These are phyloP conservation scores for Sminthurides bifidus DNA, from an alignment of 1,140 invertebrate genomes.

Conservation along the genomic window DNA sequence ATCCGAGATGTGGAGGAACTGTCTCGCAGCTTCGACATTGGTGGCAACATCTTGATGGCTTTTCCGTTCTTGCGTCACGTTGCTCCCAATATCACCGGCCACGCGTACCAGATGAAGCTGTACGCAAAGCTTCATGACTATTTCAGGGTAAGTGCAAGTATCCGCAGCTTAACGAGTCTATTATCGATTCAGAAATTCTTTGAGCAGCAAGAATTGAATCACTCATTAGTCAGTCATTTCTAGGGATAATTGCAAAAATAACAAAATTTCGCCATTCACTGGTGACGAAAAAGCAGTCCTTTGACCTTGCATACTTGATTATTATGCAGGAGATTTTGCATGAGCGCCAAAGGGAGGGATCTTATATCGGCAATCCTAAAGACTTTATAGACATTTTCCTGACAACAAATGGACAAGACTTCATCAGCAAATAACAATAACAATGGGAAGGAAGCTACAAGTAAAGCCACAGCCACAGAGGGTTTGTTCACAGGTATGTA, in stretches of 20 bases:
- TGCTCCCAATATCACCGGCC: conserved; percentile 23
- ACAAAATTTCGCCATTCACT: background rate
- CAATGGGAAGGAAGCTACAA: too few species aligned
- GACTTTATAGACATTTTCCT: conserved; percentile 30
- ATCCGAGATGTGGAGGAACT: conserved; percentile 22
- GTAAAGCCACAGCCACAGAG: too few species aligned
- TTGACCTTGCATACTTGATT: too few species aligned
- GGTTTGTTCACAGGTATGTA: too few species aligned
- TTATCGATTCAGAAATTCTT: too few species aligned
- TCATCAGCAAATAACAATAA: too few species aligned
- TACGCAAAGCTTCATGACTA: conserved; percentile 24
- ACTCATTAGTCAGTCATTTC: too few species aligned
- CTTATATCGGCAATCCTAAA: conserved; percentile 14
- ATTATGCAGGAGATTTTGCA: conserved; percentile 18
- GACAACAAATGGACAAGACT: conserved; percentile 25
- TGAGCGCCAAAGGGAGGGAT: conserved; percentile 19
- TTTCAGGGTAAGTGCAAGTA: conserved; percentile 24
- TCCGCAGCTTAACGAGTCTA: too few species aligned
- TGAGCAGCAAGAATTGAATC: too few species aligned
- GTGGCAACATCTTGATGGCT: conserved; percentile 30
- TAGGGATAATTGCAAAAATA: background rate
- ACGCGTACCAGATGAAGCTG: conserved; percentile 24
- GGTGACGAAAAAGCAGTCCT: background rate
- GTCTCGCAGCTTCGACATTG: conserved; percentile 17
- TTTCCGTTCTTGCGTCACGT: conserved; percentile 28